Base-by-base conservation (phyloP, 2,888 invertebrate species). In the Hedychridium roseum region DNA sequence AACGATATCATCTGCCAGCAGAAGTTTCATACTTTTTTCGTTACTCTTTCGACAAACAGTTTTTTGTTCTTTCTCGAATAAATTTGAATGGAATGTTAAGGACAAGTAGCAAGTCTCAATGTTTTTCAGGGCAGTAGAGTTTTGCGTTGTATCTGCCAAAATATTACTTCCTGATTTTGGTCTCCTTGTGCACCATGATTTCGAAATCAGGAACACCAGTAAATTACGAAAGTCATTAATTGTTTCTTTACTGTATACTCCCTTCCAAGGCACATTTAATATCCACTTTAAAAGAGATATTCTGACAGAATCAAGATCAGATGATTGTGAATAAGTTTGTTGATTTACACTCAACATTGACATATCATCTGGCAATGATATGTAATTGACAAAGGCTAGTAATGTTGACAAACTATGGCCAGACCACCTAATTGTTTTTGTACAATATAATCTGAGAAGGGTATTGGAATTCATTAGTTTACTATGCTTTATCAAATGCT, bases 391-490 rank as follows among this genome's bases (percentile, higher is more conserved):
- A 21, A 79, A 70, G 9, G 69, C 44, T 48, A 76, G 64, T 23
- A 82, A 61, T 1, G 80, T 81, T 20, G 67, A 59, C 1, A 82
- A 52, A 55, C 79, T 81, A 27, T 71, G 57, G 6, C 66, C 40
- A 9, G 78, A 78, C 54, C 79, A 73, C 27, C 70, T 71, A 18
- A 81, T 70, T 2, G 75, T 70, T 44, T 79, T 78, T 1, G 79
- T 78, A 2, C 75, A 58, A 39, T 80, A 83, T 2, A 79, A 70
- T 51, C 76, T 74, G 1, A 82, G 59, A 15, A 83, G 64, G 9
- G 59, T 60, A 31, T 74, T 73, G 2, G 72, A 50, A 56, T 79
- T 73, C 2, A 70, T 60, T 12, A 71, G 57, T 53, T 77, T 74
- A 31, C 73, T 65, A 39, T 70, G 52, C 5, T 50, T 51, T 27